Evolutionary conservation across 2,797 vertebrate species (phyloP).

Genomic region (Takifugu ocellatus): DNA sequence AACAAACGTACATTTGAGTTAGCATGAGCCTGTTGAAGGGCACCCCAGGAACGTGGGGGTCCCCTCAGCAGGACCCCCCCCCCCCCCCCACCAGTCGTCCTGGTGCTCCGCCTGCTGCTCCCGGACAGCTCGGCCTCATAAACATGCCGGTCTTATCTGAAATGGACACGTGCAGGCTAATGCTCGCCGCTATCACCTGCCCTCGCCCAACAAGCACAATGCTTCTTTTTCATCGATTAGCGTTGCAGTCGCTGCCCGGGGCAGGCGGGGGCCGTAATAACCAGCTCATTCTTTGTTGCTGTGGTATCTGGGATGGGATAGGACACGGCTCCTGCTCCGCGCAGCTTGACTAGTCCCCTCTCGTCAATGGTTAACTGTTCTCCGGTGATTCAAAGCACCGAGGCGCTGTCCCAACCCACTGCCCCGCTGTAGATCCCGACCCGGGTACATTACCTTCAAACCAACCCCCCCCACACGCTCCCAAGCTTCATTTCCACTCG

Average conservation of each 20-base stretch:
- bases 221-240: constrained; percentile 65
- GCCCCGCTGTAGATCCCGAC: constrained; percentile 53
- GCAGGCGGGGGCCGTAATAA: constrained; percentile 54
- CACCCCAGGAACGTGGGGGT: no score
- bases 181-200: constrained; percentile 27
- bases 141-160: constrained; percentile 40
- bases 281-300: constrained; percentile 59
- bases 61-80: no score
- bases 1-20: no score
- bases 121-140: constrained; percentile 24
- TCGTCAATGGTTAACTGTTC: constrained; percentile 79
- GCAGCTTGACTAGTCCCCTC: constrained; percentile 27
- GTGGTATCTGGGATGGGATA: constrained; percentile 50
- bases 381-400: constrained; percentile 54
- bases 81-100: no score
- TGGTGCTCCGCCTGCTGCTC: no score
- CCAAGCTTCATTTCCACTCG: constrained; percentile 39
- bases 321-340: constrained; percentile 51
- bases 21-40: no score
- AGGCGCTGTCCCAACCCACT: constrained; percentile 55
- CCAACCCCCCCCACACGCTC: not conserved
- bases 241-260: constrained; percentile 64
- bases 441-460: constrained; percentile 44
- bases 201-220: constrained; percentile 45
- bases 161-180: constrained; percentile 7